Evolutionary conservation across 2,113 vertebrate genomes (phyloP).

Genomic region (Tragelaphus strepsiceros): DNA sequence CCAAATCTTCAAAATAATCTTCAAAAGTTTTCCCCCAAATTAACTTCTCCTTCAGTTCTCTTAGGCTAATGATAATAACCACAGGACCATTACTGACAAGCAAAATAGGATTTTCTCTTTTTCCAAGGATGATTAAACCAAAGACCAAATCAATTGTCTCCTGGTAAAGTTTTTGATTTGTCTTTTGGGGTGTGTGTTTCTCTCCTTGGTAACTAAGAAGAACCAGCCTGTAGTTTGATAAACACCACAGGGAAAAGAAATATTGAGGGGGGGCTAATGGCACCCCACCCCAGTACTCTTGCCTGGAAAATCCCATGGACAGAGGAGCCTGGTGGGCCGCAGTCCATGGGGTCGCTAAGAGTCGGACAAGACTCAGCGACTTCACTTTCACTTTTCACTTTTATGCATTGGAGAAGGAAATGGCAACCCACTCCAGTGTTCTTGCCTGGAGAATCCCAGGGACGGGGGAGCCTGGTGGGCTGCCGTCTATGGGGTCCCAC

Average conservation of each 20-base stretch:
- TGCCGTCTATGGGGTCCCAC: no score
- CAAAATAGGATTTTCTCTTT: conserved; percentile 25
- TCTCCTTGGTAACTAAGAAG: conserved; percentile 56
- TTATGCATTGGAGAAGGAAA: no score
- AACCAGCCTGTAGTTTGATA: neutral
- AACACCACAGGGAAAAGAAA: neutral
- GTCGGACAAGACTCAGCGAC: no score
- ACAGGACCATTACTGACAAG: conserved; percentile 28
- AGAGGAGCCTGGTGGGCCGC: no score
- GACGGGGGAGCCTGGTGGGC: no score
- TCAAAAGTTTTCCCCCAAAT: neutral
- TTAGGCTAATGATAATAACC: conserved; percentile 30
- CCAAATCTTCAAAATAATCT: neutral
- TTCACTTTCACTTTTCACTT: no score
- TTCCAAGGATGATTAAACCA: conserved; percentile 22
- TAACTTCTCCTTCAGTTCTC: neutral
- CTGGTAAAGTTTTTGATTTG: conserved; percentile 37
- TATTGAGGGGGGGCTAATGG: neutral
- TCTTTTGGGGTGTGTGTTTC: conserved; percentile 37
- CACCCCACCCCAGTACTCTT: no score
- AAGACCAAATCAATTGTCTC: conserved; percentile 12
- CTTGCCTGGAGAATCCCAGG: no score
- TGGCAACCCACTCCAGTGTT: no score
- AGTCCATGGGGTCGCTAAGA: no score
- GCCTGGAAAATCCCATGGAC: no score